Evolutionary conservation across 2,888 invertebrate species (phyloP), one percentile per base, ranked within the genome.

Genomic region (Amphiduros pacificus): DNA sequence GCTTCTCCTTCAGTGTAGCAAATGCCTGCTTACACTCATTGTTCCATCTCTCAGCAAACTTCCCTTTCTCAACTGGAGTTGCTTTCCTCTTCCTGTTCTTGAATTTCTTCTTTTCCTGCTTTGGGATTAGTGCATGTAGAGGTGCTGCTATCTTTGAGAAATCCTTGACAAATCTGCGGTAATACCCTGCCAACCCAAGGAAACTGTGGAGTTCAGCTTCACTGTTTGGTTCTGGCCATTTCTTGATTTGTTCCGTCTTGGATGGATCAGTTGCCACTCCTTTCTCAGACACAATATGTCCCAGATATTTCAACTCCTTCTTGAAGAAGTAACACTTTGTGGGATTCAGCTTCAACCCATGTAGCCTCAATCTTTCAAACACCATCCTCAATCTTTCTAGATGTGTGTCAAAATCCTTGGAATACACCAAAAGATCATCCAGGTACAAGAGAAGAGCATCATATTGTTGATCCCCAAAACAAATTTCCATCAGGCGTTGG

Each of bases 391-490:
- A 55, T 31, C 66, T 61, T 27, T 54, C 40, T 5, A 70, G 41
- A 27, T 51, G 29, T 20, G 44, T 50, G 27, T 61, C 60, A 32
- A 69, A 65, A 1, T 61, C 55, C 28, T 49, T 60, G 6, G 64
- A 61, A 62, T 65, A 66, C 2, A 69, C 60, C 3, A 70, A 62
- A 2, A 71, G 41, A 50, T 70, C 72, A 56, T 72, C 72, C 11
- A 71, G 49, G 44, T 73, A 69, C 11, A 65, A 51, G 0, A 68
- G 54, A 48, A 58, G 63, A 14, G 40, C 57, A 26, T 65, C 29
- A 61, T 65, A 66, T 17, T 63, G 44, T 9, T 65, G 27, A 17
- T 64, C 64, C 6, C 60, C 29, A 17, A 68, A 32, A 9, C 66
- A 63, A 2, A 29, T 29, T 26, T 71, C 66, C 64, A 73, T 71